Evolutionary conservation across 2,888 invertebrate species (phyloP).

Genomic region (Choreutis nemorana): DNA sequence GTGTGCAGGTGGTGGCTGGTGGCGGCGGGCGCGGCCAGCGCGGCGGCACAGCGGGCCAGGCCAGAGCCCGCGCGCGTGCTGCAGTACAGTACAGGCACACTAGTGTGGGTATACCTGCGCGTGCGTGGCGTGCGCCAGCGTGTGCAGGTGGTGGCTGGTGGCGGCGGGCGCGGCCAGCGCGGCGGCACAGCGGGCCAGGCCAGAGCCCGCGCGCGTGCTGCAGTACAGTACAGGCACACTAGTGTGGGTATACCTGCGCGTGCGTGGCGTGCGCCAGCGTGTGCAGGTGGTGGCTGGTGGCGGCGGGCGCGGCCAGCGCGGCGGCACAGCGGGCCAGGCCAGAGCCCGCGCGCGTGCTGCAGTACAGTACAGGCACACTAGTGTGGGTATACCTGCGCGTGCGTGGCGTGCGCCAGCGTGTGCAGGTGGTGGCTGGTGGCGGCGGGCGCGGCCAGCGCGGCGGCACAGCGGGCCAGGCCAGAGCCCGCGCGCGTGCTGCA

Average conservation of each 20-base stretch:
- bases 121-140: conserved; percentile 4
- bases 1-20: not conserved
- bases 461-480: not conserved
- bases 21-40: conserved; percentile 1
- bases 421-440: not conserved
- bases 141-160: conserved; percentile 4
- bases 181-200: not conserved
- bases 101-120: not conserved
- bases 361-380: too few species aligned
- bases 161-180: conserved; percentile 8
- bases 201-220: not conserved
- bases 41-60: not conserved
- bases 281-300: conserved; percentile 73
- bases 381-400: too few species aligned
- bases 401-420: not conserved
- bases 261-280: conserved; percentile 66
- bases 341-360: too few species aligned
- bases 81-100: too few species aligned
- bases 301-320: conserved; percentile 67
- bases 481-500: too few species aligned
- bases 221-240: too few species aligned
- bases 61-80: too few species aligned
- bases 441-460: conserved; percentile 1
- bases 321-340: too few species aligned
- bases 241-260: conserved; percentile 21